A percentile compares a stretch with the other conserved stretches of the same genome.
These are phyloP conservation scores for Steatocranus sp. DNA, from an alignment of 2,797 vertebrate genomes.

Conservation along the genomic window DNA sequence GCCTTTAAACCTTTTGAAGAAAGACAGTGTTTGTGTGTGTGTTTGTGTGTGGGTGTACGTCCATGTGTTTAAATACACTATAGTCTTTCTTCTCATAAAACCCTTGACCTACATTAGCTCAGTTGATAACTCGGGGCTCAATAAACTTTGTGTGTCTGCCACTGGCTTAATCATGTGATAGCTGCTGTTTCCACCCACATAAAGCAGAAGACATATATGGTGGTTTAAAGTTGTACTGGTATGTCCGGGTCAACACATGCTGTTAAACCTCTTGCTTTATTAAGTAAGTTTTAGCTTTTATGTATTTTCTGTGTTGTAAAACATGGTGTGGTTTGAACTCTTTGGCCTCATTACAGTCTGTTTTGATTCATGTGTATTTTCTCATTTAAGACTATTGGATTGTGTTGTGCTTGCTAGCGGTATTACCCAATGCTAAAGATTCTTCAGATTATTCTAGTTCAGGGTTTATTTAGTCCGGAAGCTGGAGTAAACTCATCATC, in stretches of 20 bases:
- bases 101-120: slow-evolving; percentile 32
- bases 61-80: background rate
- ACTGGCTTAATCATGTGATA: slow-evolving; percentile 26
- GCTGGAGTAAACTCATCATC: background rate
- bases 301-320: background rate
- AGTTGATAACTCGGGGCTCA: background rate
- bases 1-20: background rate
- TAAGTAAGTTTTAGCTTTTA: background rate
- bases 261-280: slow-evolving; percentile 10
- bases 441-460: background rate
- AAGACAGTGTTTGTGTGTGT: background rate
- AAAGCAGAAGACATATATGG: background rate
- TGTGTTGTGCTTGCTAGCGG: background rate
- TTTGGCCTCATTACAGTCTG: background rate
- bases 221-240: background rate
- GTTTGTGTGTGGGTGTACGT: background rate
- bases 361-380: background rate
- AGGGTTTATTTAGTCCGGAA: background rate
- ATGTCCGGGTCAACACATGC: slow-evolving; percentile 16
- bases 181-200: background rate
- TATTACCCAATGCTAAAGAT: background rate
- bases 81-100: slow-evolving; percentile 13
- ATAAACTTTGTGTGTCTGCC: background rate
- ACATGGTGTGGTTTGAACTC: background rate
- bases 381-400: background rate